Evolutionary conservation across 2,888 invertebrate species (phyloP), one percentile per base, ranked within the genome.

Genomic region (Hesperia comma): DNA sequence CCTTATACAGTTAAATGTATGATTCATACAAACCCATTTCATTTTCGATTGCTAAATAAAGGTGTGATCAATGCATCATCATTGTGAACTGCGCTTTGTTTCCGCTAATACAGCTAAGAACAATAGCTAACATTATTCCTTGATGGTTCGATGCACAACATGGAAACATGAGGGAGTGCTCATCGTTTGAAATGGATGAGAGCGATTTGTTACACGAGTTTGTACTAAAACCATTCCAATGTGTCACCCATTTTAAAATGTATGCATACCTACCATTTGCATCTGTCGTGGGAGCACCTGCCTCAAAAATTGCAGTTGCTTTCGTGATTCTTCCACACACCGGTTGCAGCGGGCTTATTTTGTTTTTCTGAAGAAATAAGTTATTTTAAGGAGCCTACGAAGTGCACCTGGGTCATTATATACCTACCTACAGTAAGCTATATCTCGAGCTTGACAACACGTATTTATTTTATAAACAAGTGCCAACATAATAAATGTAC

Each of bases 51-150:
- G 63, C 63, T 63, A 40, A 63, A 57, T 60, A 60, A 57, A 26
- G 53, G 10, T 53, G 43, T 19, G 43, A 66, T 64, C 41, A 41
- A 54, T 54, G 54, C 60, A 66, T 55, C 46, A 56, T 69, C 60
- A 68, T 70, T 63, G 64, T 70, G 60, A 69, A 67, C n/a, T 54
- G 40, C 56, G 61, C 81, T 83, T 82, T 84, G 84, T 85, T 74
- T 79, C 80, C 79, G 77, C 76, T 80, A 81, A 83, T 81, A 83
- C 78, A 81, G 78, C 79, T 72, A 67, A 68, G 73, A 83, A 89
- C 88, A 87, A 88, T 85, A 72, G 78, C 79, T 80, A 83, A 84
- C 54, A 53, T 67, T 60, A 67, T 84, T 79, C 83, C 79, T 86
- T 85, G 80, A 84, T 79, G 86, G 82, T 75, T 79, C 80, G 77